A percentile compares a stretch with the other conserved stretches of the same genome.
These are phyloP conservation scores for Ellobius talpinus DNA, from an alignment of 2,113 vertebrate species.

Conservation along the genomic window DNA sequence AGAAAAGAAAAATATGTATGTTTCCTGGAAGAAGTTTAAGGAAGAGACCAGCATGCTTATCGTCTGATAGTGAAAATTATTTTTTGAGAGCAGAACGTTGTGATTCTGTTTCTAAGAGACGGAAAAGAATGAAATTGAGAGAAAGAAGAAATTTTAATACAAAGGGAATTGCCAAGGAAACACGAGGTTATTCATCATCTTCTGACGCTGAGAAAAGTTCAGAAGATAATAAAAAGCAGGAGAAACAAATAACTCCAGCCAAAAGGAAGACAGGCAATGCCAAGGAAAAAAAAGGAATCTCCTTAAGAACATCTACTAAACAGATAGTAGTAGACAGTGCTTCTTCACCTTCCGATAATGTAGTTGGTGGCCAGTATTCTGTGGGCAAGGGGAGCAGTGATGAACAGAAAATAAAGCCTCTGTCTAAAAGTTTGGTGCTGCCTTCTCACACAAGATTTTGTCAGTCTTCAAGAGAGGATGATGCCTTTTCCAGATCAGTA, in stretches of 20 bases:
- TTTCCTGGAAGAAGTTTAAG: slow-evolving; percentile 79
- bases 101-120: slow-evolving; percentile 75
- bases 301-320: slow-evolving; percentile 63
- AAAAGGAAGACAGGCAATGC: slow-evolving; percentile 80
- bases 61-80: slow-evolving; percentile 85
- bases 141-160: slow-evolving; percentile 85
- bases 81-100: slow-evolving; percentile 81
- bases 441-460: slow-evolving; percentile 89
- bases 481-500: neutral
- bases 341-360: slow-evolving; percentile 85
- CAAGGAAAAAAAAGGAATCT: slow-evolving; percentile 85
- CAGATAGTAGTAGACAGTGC: slow-evolving; percentile 85
- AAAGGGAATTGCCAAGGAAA: slow-evolving; percentile 85
- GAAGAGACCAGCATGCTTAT: slow-evolving; percentile 76
- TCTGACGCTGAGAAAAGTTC: slow-evolving; percentile 85
- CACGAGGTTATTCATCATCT: slow-evolving; percentile 82
- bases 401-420: slow-evolving; percentile 95
- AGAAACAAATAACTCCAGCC: slow-evolving; percentile 76
- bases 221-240: slow-evolving; percentile 83
- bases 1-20: slow-evolving; percentile 77
- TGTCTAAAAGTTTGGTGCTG: slow-evolving; percentile 90
- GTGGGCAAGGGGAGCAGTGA: slow-evolving; percentile 91
- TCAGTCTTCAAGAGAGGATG: slow-evolving; percentile 90
- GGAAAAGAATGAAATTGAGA: slow-evolving; percentile 76
- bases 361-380: slow-evolving; percentile 86